Base-by-base conservation (phyloP, 2,888 invertebrate genomes). In the Apotomis capreana region DNA sequence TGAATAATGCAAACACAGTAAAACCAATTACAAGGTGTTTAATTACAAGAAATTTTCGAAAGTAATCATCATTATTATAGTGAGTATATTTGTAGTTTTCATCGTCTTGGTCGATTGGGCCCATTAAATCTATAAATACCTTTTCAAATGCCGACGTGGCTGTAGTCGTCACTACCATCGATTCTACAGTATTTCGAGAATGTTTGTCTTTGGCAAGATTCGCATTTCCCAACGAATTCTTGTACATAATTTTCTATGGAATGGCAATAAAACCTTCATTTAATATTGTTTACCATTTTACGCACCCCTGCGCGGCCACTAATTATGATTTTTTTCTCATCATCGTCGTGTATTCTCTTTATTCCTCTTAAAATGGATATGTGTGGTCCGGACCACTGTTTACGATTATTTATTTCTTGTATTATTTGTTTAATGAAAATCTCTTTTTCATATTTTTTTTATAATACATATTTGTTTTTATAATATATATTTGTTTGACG, bases 331-430 rank as follows among this genome's bases (percentile, higher is more conserved):
- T 49, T 10, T 61, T 10, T 49, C 9, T 49, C 51, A 9, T 69
- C 13, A 44, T 13, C 15, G 51, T 37, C 4, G 0, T 61, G 9
- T 49, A 49, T 61, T 36, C 37, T 44, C 3, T 44, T 6, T n/a
- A 15, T 13, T 13, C 37, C 15, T 37, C n/a, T 60, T 44, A 60
- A 10, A n/a, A 60, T 9, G 44, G 10, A 94, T 76, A 89, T 88
- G 65, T 3, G 74, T 72, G 81, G 82, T 36, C 76, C 70, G 67
- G 15, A 73, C 69, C 64, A 69, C 15, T 13, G 61, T 57, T 12
- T 54, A 40, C 4, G 51, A 70, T 49, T 74, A 70, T 4, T 67
- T 75, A 6, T 69, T 74, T 5, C 46, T 68, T 3, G 74, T 73
- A 49, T 72, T 74, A 13, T 26, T 15, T 49, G 4, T 15, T 37